Conservation (phyloP, 2,888 invertebrate species). For the Drosophila diplacantha region DNA sequence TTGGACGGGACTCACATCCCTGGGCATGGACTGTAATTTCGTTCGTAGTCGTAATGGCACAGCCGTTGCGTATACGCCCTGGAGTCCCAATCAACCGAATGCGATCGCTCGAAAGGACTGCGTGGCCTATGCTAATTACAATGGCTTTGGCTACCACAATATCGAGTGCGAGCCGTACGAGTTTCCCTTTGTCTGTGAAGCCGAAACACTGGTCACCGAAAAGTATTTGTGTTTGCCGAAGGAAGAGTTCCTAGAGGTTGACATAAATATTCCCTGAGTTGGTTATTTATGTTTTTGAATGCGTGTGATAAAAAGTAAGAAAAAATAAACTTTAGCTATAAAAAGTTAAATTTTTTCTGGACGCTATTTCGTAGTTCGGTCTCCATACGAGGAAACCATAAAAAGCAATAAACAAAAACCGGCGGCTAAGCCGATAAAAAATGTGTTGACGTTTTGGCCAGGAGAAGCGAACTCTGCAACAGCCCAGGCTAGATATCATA, state of each 20-base stretch:
- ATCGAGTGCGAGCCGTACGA: constrained; percentile 18
- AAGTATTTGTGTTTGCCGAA: constrained; percentile 18
- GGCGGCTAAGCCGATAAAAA: constrained; percentile 37
- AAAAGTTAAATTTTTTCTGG: not conserved
- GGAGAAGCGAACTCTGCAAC: not conserved
- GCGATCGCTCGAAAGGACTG: constrained; percentile 3
- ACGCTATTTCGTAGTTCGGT: not conserved
- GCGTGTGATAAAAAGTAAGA: no score
- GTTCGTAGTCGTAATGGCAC: constrained; percentile 4
- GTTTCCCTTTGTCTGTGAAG: constrained; percentile 18
- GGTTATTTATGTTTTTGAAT: not conserved
- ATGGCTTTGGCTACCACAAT: constrained; percentile 24
- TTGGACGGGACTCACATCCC: constrained; percentile 24
- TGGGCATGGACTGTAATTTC: constrained; percentile 11
- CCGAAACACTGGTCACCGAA: constrained; percentile 7
- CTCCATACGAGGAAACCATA: not conserved
- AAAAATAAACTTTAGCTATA: constrained; percentile 7
- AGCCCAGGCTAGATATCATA: constrained; percentile 40
- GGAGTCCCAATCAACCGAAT: constrained; percentile 20
- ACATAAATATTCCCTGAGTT: not conserved
- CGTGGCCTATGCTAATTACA: constrained; percentile 21
- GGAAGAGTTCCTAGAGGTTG: constrained; percentile 13
- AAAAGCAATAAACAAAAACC: constrained; percentile 31
- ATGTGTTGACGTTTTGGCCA: constrained; percentile 47
- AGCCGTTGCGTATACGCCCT: constrained; percentile 22